A percentile compares a stretch with the other conserved stretches of the same genome.
Conservation (phyloP, 2,113 vertebrate species). For the Tichodroma muraria region DNA sequence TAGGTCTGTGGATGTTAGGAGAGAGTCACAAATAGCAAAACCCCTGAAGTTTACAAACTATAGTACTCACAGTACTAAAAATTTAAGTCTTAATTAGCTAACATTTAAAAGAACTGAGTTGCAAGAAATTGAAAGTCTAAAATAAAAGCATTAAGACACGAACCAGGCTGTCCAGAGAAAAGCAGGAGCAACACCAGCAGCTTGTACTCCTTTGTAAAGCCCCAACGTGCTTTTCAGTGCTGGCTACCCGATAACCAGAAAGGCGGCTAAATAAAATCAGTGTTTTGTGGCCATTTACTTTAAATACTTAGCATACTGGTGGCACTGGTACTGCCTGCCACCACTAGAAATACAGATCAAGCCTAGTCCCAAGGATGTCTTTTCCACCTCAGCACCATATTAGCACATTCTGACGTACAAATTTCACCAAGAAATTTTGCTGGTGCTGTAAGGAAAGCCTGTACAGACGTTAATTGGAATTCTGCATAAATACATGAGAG, state of each 20-base stretch:
- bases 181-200: not conserved
- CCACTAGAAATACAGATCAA: rapidly evolving
- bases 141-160: not conserved
- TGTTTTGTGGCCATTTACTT: not conserved
- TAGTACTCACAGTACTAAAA: not conserved
- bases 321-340: not conserved
- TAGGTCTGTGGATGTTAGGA: not conserved
- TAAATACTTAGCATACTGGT: not conserved
- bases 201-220: not conserved
- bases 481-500: not conserved
- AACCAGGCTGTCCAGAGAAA: not conserved
- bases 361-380: not conserved
- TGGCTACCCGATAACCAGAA: not conserved
- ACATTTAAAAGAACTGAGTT: not conserved
- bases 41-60: not conserved
- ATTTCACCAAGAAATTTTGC: not conserved
- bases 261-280: not conserved
- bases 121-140: not conserved
- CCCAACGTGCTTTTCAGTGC: not conserved
- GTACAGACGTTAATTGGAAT: not conserved
- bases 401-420: not conserved
- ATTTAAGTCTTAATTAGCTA: not conserved
- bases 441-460: not conserved
- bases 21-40: not conserved
- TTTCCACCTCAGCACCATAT: not conserved